Evolutionary conservation across 2,888 invertebrate species (phyloP).

Genomic region (Pseudococcus jackbeardsleyi): DNA sequence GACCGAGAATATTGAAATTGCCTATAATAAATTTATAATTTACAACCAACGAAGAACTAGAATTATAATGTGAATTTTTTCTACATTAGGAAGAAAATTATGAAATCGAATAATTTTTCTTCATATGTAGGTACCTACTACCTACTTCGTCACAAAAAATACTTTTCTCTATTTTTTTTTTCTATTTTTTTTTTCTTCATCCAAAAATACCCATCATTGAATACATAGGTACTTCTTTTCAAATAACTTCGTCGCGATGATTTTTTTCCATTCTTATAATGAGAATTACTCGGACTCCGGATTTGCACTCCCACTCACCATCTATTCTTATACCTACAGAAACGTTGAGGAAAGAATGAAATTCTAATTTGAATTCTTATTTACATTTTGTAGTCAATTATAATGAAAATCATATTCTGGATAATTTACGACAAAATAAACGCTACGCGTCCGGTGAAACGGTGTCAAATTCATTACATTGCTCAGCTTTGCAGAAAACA

Average conservation of each 20-base stretch:
- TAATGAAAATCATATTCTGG: slow-evolving; percentile 9
- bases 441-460: not conserved
- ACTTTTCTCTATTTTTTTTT: not conserved
- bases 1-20: not conserved
- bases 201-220: not conserved
- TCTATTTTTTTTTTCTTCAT: not conserved
- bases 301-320: too few relatives aligned
- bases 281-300: not conserved
- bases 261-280: not conserved
- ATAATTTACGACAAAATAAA: not conserved
- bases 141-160: not conserved
- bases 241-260: not conserved
- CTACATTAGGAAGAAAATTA: too few relatives aligned
- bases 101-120: too few relatives aligned
- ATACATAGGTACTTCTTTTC: not conserved
- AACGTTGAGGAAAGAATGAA: not conserved
- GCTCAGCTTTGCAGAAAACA: not conserved
- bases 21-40: slow-evolving; percentile 29
- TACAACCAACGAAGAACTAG: not conserved
- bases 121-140: not conserved
- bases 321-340: too few relatives aligned
- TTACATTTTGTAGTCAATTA: slow-evolving; percentile 17
- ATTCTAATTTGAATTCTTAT: slow-evolving; percentile 30
- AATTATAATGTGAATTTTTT: too few relatives aligned
- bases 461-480: not conserved